Conservation (phyloP, 2,113 vertebrate genomes). For the Eudyptes chrysolophus region DNA sequence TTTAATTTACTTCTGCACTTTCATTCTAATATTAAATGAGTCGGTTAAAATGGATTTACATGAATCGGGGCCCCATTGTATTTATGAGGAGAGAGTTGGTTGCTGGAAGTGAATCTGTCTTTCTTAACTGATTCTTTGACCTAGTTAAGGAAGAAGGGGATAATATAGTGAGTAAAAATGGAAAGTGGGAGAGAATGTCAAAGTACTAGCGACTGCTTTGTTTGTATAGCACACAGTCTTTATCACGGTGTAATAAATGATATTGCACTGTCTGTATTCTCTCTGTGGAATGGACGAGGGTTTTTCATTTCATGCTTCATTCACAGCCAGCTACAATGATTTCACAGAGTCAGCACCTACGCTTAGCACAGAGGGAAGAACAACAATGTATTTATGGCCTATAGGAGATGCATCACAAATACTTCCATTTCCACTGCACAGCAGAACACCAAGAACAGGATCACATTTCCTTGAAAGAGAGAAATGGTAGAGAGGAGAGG, state of each 20-base stretch:
- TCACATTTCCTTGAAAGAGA: neutral
- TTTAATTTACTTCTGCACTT: neutral
- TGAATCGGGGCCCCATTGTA: neutral
- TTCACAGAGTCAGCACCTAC: neutral
- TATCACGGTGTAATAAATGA: neutral
- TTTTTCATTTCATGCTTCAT: conserved; percentile 55
- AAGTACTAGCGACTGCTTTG: neutral
- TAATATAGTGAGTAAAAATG: neutral
- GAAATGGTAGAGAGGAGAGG: neutral
- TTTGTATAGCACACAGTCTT: neutral
- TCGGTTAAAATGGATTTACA: neutral
- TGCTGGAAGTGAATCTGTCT: neutral
- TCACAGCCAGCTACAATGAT: conserved; percentile 2
- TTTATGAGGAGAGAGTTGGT: neutral
- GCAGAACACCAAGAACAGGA: neutral
- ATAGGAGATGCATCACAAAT: neutral
- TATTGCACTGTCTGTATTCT: neutral
- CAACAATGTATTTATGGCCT: neutral
- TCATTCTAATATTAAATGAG: neutral
- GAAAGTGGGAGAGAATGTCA: neutral
- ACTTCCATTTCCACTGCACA: neutral
- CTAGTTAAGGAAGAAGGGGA: neutral
- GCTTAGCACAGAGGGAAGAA: neutral
- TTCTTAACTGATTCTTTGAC: neutral
- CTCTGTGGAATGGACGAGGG: neutral